Evolutionary conservation across 2,888 invertebrate species (phyloP).

Genomic region (Nomada ferruginata): DNA sequence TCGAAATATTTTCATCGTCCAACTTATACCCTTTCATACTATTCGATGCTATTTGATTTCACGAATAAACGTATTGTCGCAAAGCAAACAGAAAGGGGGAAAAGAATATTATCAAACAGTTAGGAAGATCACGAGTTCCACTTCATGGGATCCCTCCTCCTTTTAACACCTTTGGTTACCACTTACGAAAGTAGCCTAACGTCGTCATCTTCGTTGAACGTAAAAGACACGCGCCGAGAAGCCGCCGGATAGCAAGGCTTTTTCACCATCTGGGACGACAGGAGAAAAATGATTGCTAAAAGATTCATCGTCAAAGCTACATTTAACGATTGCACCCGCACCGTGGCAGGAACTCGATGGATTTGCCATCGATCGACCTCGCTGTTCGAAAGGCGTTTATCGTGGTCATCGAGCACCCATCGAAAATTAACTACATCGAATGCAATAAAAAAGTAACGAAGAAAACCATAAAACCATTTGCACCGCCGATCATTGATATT

Average conservation of each 20-base stretch:
- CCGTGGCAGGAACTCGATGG: conserved; percentile 71
- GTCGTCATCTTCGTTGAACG: conserved; percentile 78
- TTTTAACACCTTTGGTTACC: conserved; percentile 64
- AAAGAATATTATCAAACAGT: neutral
- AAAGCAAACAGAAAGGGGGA: neutral
- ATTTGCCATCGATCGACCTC: neutral
- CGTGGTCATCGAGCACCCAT: too few species aligned
- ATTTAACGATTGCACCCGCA: conserved; percentile 77
- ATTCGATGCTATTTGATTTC: neutral
- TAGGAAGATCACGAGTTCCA: conserved; percentile 40
- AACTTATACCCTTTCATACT: neutral
- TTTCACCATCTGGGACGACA: conserved; percentile 78
- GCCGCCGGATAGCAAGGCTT: conserved; percentile 77
- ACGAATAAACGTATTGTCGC: neutral
- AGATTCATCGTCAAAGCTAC: conserved; percentile 83
- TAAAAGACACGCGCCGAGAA: conserved; percentile 75
- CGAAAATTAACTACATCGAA: neutral
- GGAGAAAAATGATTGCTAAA: conserved; percentile 80
- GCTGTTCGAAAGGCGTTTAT: neutral
- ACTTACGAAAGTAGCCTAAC: conserved; percentile 72
- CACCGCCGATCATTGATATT: neutral
- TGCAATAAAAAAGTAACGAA: neutral
- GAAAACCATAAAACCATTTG: neutral
- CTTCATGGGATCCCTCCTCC: conserved; percentile 44
- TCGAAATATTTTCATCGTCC: neutral